Percentiles rank a stretch among this genome's conserved stretches.
phyloP scores from a whole-genome alignment of 2,797 vertebrate genomes.

The Salmo trutta region DNA sequence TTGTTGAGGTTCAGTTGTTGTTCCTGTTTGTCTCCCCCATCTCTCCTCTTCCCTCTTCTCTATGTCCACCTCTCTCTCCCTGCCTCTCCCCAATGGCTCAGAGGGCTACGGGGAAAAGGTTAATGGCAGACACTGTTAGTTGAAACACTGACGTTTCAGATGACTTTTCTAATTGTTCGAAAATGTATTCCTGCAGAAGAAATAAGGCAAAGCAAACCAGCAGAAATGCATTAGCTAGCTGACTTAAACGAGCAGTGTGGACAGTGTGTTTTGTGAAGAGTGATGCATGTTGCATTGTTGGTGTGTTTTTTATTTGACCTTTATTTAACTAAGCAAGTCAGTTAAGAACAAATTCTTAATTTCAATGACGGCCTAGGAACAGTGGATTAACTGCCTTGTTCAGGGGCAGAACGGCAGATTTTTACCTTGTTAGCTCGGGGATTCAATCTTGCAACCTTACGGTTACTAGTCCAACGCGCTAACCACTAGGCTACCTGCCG shows the following conservation, averaged over 20 bases:
- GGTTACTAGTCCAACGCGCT: too few relatives aligned
- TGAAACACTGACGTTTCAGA: slow-evolving; percentile 68
- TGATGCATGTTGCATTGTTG: slow-evolving; percentile 18
- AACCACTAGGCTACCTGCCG: too few relatives aligned
- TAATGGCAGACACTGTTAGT: slow-evolving; percentile 42
- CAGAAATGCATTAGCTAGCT: slow-evolving; percentile 19
- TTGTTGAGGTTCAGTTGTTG: neutral
- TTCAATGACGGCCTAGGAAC: too few relatives aligned
- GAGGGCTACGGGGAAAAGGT: slow-evolving; percentile 67
- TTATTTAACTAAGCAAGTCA: too few relatives aligned
- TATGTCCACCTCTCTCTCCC: neutral
- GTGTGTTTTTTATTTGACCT: neutral
- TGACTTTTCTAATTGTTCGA: slow-evolving; percentile 71
- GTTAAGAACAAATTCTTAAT: too few relatives aligned
- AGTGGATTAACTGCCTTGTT: too few relatives aligned
- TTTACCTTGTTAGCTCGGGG: too few relatives aligned
- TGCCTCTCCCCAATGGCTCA: slow-evolving; percentile 44
- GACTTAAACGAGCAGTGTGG: slow-evolving; percentile 47
- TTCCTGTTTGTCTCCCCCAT: too few relatives aligned
- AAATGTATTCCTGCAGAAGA: slow-evolving; percentile 57
- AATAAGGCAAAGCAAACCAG: slow-evolving; percentile 28
- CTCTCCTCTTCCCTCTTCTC: too few relatives aligned
- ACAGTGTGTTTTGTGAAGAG: slow-evolving; percentile 43
- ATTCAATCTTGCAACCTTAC: too few relatives aligned
- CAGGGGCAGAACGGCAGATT: too few relatives aligned